phyloP scores from a whole-genome alignment of 2,888 invertebrate genomes.

The Tryphoninae sp. region DNA sequence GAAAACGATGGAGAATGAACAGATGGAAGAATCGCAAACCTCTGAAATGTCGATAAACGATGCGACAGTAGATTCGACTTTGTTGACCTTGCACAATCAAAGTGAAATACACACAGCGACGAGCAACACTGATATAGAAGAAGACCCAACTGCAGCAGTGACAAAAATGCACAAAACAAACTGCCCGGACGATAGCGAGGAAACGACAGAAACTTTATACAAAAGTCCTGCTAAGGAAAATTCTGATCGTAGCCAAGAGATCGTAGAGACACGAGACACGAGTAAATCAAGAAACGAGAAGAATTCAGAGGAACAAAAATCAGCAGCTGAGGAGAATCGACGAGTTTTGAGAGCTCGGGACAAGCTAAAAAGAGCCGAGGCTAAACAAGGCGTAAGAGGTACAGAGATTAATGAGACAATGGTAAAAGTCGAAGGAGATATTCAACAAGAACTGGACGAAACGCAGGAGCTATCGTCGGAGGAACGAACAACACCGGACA shows the following conservation, averaged over 20 bases:
- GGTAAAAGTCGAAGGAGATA: conserved; percentile 62
- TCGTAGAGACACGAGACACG: conserved; percentile 22
- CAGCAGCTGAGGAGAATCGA: conserved; percentile 70
- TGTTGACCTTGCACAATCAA: background rate
- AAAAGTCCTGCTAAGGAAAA: conserved; percentile 39
- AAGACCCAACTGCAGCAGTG: conserved; percentile 1
- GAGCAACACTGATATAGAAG: conserved; percentile 1
- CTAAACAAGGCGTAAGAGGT: conserved; percentile 57
- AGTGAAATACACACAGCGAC: background rate
- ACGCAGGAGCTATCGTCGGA: conserved; percentile 49
- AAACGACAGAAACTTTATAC: conserved; percentile 6
- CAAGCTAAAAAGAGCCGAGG: conserved; percentile 71
- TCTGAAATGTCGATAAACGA: background rate
- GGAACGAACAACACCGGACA: conserved; percentile 55
- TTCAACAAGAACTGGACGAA: conserved; percentile 43
- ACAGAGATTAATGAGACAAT: conserved; percentile 60
- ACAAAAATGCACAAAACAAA: conserved; percentile 26
- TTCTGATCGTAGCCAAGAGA: conserved; percentile 36
- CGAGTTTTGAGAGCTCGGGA: conserved; percentile 75
- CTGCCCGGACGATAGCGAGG: conserved; percentile 10
- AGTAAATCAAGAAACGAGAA: conserved; percentile 41
- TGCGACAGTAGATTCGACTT: background rate
- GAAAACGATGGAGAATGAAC: conserved; percentile 15
- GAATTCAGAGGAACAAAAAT: conserved; percentile 67
- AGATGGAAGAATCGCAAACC: background rate